A percentile compares a stretch with the other conserved stretches of the same genome.
Evolutionary conservation across 2,888 invertebrate species (phyloP).

Genomic region (Folsomia manolachei): DNA sequence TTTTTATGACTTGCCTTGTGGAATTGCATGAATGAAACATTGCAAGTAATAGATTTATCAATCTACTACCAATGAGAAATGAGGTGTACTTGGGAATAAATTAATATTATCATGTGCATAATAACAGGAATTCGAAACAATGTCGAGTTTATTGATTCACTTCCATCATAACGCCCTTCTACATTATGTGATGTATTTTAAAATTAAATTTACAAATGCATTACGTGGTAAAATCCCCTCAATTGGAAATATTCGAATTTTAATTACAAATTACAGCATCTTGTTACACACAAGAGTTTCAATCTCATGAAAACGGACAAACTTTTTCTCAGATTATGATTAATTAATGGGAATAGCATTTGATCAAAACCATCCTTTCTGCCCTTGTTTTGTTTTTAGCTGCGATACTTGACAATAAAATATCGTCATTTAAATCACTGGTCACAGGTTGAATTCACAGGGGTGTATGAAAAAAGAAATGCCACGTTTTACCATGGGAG

Average conservation of each 20-base stretch:
- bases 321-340: neutral
- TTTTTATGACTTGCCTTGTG: too few relatives aligned
- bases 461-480: neutral
- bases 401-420: neutral
- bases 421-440: conserved; percentile 3
- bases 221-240: neutral
- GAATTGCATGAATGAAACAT: too few relatives aligned
- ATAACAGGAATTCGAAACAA: neutral
- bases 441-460: conserved; percentile 4
- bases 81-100: too few relatives aligned
- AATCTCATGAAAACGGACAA: conserved; percentile 10
- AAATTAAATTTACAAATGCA: conserved; percentile 10
- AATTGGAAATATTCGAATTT: neutral
- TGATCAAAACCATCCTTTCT: neutral
- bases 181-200: conserved; percentile 5
- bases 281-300: conserved; percentile 10
- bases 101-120: too few relatives aligned
- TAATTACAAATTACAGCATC: conserved; percentile 13
- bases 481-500: neutral
- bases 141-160: neutral
- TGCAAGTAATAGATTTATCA: too few relatives aligned
- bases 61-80: too few relatives aligned
- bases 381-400: neutral
- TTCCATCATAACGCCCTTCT: neutral
- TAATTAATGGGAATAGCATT: neutral